A percentile compares a stretch with the other conserved stretches of the same genome.
Evolutionary conservation across 1,140 invertebrate genomes (phyloP).

Genomic region (Cataglyphis hispanica): DNA sequence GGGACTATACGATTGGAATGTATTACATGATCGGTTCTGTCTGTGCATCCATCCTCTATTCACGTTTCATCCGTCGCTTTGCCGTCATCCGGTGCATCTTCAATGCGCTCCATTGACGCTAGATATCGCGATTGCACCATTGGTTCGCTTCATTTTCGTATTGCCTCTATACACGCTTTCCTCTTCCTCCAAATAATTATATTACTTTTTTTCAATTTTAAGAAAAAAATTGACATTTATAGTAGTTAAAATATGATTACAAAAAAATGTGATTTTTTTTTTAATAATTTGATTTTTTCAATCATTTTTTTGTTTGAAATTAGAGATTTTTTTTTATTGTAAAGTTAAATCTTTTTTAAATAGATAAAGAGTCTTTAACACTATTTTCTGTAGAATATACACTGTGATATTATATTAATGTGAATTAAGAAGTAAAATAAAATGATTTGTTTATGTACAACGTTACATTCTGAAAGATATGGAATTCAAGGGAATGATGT

Average conservation of each 20-base stretch:
- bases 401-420: not conserved
- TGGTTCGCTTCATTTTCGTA: conserved; percentile 45
- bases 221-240: conserved; percentile 26
- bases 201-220: not conserved
- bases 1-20: conserved; percentile 44
- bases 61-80: conserved; percentile 52
- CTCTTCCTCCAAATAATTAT: not conserved
- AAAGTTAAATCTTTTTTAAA: not conserved
- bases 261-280: not conserved
- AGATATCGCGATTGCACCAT: conserved; percentile 41
- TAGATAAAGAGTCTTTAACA: not conserved
- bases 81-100: conserved; percentile 48
- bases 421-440: conserved; percentile 26
- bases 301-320: not conserved
- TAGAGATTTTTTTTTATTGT: not conserved
- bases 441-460: conserved; percentile 1
- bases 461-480: not conserved
- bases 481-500: conserved; percentile 42
- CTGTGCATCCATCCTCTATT: conserved; percentile 24
- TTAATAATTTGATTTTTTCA: not conserved
- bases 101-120: conserved; percentile 44
- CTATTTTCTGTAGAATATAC: not conserved
- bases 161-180: conserved; percentile 6
- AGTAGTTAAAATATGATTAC: not conserved
- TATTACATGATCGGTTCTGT: conserved; percentile 57